Conservation (phyloP, 2,888 invertebrate species). For the Drosophila algonquin region DNA sequence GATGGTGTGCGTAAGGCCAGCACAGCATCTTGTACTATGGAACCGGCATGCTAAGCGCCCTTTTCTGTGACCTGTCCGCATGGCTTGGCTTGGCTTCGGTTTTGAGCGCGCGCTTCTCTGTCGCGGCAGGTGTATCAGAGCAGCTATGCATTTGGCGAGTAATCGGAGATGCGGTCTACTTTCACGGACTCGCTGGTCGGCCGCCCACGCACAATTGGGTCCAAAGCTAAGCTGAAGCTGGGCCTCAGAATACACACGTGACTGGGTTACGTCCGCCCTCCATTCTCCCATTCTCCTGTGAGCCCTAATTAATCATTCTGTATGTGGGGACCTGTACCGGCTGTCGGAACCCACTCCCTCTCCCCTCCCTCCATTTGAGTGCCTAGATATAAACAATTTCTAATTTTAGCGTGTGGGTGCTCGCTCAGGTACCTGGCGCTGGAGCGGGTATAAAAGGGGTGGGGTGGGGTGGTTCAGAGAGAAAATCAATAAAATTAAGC, state of each 20-base stretch:
- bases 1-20: constrained; percentile 53
- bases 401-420: constrained; percentile 58
- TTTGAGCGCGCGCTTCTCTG: constrained; percentile 34
- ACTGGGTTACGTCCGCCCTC: constrained; percentile 24
- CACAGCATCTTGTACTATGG: constrained; percentile 69
- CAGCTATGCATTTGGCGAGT: constrained; percentile 11
- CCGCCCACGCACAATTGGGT: constrained; percentile 30
- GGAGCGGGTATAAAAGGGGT: constrained; percentile 6
- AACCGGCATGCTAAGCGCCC: constrained; percentile 70
- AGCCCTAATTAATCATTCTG: constrained; percentile 57
- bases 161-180: constrained; percentile 25
- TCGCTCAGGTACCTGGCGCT: constrained; percentile 50
- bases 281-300: not conserved
- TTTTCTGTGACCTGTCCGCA: constrained; percentile 64
- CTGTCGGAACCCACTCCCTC: constrained; percentile 14
- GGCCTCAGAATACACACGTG: constrained; percentile 44
- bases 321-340: constrained; percentile 45
- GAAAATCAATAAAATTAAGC: constrained; percentile 75
- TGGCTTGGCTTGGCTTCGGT: constrained; percentile 50
- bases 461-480: constrained; percentile 11
- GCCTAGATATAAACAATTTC: constrained; percentile 40
- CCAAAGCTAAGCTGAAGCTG: constrained; percentile 6
- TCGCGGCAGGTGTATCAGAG: constrained; percentile 35
- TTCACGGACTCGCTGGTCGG: constrained; percentile 9
- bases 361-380: not conserved